phyloP scores from a whole-genome alignment of 2,113 vertebrate genomes.

The Burhinus bistriatus region DNA sequence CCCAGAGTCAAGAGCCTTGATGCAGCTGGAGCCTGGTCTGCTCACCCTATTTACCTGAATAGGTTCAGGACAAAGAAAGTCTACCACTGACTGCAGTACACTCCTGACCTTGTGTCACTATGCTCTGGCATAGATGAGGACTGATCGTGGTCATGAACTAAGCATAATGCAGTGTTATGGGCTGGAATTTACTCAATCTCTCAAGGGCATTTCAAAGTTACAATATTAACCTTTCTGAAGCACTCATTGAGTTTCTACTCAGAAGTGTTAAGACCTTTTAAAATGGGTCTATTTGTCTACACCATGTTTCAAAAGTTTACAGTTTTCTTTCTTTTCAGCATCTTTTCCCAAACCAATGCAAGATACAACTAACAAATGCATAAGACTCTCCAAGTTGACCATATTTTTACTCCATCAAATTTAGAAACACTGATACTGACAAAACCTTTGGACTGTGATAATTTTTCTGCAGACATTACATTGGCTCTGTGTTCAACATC shows the following conservation, averaged over 20 bases:
- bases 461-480: neutral
- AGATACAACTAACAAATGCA: neutral
- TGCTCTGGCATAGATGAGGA: neutral
- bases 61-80: neutral
- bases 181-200: neutral
- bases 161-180: fast-evolving
- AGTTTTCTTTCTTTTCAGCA: neutral
- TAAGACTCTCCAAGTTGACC: neutral
- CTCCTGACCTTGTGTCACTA: neutral
- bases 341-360: neutral
- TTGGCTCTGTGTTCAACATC: neutral
- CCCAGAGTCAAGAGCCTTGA: neutral
- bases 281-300: neutral
- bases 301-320: neutral
- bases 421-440: neutral
- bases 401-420: neutral
- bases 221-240: neutral
- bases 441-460: neutral
- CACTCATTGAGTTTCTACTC: neutral
- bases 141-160: neutral
- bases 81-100: neutral
- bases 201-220: neutral
- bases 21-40: neutral
- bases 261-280: neutral
- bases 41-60: neutral